Percentiles rank a stretch among this genome's conserved stretches.
phyloP scores from a whole-genome alignment of 1,140 invertebrate species.

The Neocloeon triangulifer region DNA sequence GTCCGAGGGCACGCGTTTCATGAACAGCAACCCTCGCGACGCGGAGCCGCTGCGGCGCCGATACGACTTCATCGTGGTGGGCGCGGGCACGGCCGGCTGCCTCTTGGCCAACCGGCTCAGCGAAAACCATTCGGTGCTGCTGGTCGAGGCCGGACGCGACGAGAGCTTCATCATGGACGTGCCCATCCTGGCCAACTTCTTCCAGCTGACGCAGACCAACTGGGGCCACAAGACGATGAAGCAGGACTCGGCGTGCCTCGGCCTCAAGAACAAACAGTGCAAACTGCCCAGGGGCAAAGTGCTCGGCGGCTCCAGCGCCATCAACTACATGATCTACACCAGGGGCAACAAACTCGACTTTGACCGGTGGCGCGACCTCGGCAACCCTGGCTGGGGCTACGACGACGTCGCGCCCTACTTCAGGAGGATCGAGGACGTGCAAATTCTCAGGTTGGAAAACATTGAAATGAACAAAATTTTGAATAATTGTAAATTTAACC shows the following conservation, averaged over 20 bases:
- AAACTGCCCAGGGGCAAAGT: constrained; percentile 55
- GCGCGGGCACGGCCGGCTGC: constrained; percentile 34
- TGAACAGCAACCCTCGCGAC: constrained; percentile 4
- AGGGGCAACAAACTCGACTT: constrained; percentile 55
- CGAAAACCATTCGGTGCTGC: constrained; percentile 39
- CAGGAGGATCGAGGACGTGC: constrained; percentile 48
- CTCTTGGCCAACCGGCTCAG: constrained; percentile 37
- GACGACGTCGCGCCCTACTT: constrained; percentile 62
- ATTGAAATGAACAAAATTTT: no score
- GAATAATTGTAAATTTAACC: no score
- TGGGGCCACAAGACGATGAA: constrained; percentile 44
- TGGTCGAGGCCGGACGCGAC: constrained; percentile 27
- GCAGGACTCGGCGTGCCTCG: constrained; percentile 18
- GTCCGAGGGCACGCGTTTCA: constrained; percentile 5
- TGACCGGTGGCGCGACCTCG: constrained; percentile 50
- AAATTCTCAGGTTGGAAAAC: constrained; percentile 27
- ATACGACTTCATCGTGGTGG: constrained; percentile 23
- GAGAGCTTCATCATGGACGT: constrained; percentile 40
- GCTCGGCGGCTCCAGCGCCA: constrained; percentile 58
- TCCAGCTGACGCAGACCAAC: constrained; percentile 34
- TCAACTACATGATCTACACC: constrained; percentile 84
- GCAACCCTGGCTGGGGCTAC: constrained; percentile 64
- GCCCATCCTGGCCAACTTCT: constrained; percentile 31
- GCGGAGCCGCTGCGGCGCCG: constrained; percentile 8
- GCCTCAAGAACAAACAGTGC: constrained; percentile 25